Percentiles rank a stretch among this genome's conserved stretches.
These are phyloP conservation scores for Chamaea fasciata DNA, from an alignment of 2,113 vertebrate species.

Conservation along the genomic window DNA sequence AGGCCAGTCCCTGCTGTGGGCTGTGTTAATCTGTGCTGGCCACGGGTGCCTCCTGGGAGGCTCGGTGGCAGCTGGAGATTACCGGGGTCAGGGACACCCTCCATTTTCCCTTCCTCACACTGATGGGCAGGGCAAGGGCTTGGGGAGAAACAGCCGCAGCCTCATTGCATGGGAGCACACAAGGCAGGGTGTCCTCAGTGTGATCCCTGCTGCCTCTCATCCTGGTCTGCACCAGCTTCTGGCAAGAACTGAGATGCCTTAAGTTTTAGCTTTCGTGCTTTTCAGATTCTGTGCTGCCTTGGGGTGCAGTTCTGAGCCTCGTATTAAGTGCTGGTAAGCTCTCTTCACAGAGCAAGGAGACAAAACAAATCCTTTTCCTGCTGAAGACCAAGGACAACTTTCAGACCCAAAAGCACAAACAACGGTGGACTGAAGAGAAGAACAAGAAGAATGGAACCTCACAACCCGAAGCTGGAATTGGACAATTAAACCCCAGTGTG, in stretches of 20 bases:
- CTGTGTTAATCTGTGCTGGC: constrained; percentile 37
- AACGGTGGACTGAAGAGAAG: not conserved
- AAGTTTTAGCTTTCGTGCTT: not conserved
- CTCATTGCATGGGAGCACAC: fast-evolving
- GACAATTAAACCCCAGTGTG: not conserved
- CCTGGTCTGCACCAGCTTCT: not conserved
- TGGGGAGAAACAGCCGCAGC: not conserved
- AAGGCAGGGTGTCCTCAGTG: fast-evolving
- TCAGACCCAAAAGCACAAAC: not conserved
- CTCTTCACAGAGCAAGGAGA: not conserved
- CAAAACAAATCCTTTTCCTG: not conserved
- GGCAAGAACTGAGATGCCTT: not conserved
- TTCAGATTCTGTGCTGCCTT: not conserved
- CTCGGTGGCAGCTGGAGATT: constrained; percentile 45
- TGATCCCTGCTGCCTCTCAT: not conserved
- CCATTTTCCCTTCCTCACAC: constrained; percentile 7
- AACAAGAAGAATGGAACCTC: not conserved
- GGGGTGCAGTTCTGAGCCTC: not conserved
- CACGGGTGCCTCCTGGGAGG: not conserved
- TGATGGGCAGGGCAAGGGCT: not conserved
- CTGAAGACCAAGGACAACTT: not conserved
- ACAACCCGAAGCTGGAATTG: not conserved
- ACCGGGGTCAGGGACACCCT: constrained; percentile 23
- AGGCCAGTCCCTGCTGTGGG: constrained; percentile 5
- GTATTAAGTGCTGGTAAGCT: not conserved